Evolutionary conservation across 2,888 invertebrate genomes (phyloP).

Genomic region (Agriopis marginaria): DNA sequence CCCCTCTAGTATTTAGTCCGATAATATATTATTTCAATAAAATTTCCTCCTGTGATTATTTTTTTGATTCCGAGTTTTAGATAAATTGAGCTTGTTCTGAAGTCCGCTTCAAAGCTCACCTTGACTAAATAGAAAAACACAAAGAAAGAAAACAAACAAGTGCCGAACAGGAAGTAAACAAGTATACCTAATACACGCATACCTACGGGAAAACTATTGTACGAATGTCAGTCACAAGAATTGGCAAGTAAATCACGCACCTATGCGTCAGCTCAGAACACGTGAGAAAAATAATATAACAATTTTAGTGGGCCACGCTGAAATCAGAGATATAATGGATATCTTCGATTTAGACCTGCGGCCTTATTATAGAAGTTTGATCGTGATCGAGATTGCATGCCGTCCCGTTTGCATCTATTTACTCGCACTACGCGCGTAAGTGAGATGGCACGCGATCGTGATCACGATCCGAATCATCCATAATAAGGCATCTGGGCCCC

Average conservation of each 20-base stretch:
- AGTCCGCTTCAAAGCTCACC: not conserved
- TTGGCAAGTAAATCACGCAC: conserved; percentile 45
- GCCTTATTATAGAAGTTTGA: too few species aligned
- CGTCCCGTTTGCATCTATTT: too few species aligned
- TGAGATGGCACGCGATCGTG: too few species aligned
- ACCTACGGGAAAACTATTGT: conserved; percentile 28
- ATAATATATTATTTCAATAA: too few species aligned
- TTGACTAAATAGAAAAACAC: conserved; percentile 11
- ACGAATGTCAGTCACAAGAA: conserved; percentile 38
- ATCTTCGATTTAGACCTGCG: not conserved
- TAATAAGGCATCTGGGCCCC: too few species aligned
- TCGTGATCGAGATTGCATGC: too few species aligned
- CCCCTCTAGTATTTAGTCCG: too few species aligned
- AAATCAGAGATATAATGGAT: conserved; percentile 3
- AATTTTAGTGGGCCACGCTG: not conserved
- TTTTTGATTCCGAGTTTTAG: too few species aligned
- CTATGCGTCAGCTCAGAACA: conserved; percentile 31
- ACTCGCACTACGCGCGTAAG: too few species aligned
- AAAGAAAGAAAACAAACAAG: conserved; percentile 23
- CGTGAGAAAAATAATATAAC: conserved; percentile 41
- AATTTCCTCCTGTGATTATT: too few species aligned
- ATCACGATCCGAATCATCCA: too few species aligned
- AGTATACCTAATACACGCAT: conserved; percentile 21
- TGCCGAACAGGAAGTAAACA: conserved; percentile 33
- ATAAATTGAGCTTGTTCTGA: too few species aligned